Conservation (phyloP, 2,888 invertebrate species). For the Zelleria hepariella region DNA sequence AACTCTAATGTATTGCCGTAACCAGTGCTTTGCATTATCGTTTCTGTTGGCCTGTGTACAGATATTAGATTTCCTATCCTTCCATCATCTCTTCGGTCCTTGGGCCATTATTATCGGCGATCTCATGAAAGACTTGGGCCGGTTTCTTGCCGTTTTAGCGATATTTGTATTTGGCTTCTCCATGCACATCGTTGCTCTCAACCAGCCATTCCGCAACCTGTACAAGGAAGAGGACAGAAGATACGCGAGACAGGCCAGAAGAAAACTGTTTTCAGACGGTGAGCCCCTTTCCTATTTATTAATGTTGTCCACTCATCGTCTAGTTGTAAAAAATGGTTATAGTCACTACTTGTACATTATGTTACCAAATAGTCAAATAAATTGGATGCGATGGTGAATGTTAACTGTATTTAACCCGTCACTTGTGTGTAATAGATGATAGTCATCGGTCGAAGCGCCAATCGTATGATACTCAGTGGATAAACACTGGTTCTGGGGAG, state of each 20-base stretch:
- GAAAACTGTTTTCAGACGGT: slow-evolving; percentile 82
- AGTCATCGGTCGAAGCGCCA: slow-evolving; percentile 60
- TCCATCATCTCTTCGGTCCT: slow-evolving; percentile 99
- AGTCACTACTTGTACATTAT: background rate
- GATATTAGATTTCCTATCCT: slow-evolving; percentile 96
- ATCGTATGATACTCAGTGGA: slow-evolving; percentile 48
- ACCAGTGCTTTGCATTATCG: slow-evolving; percentile 96
- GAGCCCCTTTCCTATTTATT: slow-evolving; percentile 36
- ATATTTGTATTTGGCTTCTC: slow-evolving; percentile 99
- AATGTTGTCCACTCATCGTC: slow-evolving; percentile 1
- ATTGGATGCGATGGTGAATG: background rate
- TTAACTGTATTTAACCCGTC: background rate
- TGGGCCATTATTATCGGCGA: slow-evolving; percentile 99
- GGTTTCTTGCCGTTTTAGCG: slow-evolving; percentile 96
- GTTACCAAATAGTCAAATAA: background rate
- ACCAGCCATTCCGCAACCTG: slow-evolving; percentile 90
- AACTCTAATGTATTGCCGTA: slow-evolving; percentile 92
- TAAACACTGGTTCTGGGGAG: slow-evolving; percentile 47
- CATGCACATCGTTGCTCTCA: slow-evolving; percentile 95
- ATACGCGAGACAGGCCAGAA: slow-evolving; percentile 68
- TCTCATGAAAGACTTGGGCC: slow-evolving; percentile 92
- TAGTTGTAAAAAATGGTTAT: background rate
- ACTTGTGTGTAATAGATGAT: slow-evolving; percentile 34
- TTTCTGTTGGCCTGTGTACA: slow-evolving; percentile 97
- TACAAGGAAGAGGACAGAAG: slow-evolving; percentile 73